phyloP scores from a whole-genome alignment of 2,888 invertebrate species.

The Apocheima hispidaria region DNA sequence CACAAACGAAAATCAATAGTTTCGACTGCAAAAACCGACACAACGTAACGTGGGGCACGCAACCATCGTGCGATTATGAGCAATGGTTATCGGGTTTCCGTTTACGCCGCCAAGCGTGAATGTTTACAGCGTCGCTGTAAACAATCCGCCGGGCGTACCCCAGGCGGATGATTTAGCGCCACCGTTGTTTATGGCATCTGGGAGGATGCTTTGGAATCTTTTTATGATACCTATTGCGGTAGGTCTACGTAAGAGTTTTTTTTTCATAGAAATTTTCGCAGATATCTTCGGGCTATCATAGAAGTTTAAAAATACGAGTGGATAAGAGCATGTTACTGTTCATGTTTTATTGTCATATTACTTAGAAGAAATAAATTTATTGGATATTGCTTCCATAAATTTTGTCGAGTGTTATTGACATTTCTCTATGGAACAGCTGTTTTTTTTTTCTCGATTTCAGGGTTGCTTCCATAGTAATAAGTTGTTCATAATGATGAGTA shows the following conservation, averaged over 20 bases:
- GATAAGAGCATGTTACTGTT: no score
- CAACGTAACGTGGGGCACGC: slow-evolving; percentile 41
- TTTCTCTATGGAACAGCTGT: no score
- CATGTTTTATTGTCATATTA: no score
- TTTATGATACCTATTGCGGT: slow-evolving; percentile 12
- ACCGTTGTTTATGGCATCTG: slow-evolving; percentile 35
- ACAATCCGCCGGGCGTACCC: slow-evolving; percentile 41
- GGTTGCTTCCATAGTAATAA: no score
- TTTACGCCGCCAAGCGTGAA: slow-evolving; percentile 48
- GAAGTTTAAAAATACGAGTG: neutral
- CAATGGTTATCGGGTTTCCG: slow-evolving; percentile 47
- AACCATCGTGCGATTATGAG: slow-evolving; percentile 48
- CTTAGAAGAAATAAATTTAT: no score
- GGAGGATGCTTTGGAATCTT: slow-evolving; percentile 10
- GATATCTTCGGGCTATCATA: no score
- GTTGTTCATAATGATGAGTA: no score
- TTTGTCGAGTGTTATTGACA: no score
- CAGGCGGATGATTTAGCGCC: slow-evolving; percentile 43
- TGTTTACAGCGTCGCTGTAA: slow-evolving; percentile 44
- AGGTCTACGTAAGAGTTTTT: neutral
- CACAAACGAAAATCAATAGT: slow-evolving; percentile 37
- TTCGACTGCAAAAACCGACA: slow-evolving; percentile 36
- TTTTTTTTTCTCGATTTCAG: no score
- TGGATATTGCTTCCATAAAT: no score
- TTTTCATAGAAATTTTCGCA: neutral